Conservation (phyloP, 2,888 invertebrate species). For the Mythimna vitellina region DNA sequence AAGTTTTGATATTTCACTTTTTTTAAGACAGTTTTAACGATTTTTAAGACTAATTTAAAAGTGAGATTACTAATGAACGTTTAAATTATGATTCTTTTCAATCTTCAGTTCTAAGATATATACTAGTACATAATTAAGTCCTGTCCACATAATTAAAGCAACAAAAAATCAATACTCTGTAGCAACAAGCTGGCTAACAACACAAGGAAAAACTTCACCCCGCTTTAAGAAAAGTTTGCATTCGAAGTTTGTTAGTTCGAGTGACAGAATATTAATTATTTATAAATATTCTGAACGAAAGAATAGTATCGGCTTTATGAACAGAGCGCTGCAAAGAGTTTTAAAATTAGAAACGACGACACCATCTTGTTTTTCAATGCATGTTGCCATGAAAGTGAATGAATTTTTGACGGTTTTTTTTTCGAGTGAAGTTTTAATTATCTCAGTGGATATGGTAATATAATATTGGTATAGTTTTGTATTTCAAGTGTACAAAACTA, state of each 20-base stretch:
- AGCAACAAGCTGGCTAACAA: conserved; percentile 12
- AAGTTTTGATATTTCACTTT: conserved; percentile 62
- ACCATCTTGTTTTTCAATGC: background rate
- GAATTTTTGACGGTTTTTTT: no score
- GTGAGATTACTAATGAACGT: background rate
- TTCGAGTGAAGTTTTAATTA: no score
- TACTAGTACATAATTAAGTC: background rate
- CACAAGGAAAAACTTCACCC: background rate
- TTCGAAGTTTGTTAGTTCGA: conserved; percentile 31
- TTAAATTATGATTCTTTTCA: conserved; percentile 6
- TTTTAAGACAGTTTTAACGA: conserved; percentile 27
- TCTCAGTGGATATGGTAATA: no score
- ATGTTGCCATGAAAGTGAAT: no score
- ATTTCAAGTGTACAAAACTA: no score
- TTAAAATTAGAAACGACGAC: background rate
- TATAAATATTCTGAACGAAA: conserved; percentile 19
- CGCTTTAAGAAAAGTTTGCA: conserved; percentile 14
- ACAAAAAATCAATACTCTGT: background rate
- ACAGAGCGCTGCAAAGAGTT: background rate
- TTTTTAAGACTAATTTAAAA: conserved; percentile 3
- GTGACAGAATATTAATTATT: conserved; percentile 33
- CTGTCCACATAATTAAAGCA: background rate
- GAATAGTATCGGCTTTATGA: background rate
- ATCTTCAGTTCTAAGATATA: conserved; percentile 11
- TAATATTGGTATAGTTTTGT: no score